Percentiles rank a stretch among this genome's conserved stretches.
phyloP scores from a whole-genome alignment of 2,113 vertebrate genomes.

The Peromyscus leucopus region DNA sequence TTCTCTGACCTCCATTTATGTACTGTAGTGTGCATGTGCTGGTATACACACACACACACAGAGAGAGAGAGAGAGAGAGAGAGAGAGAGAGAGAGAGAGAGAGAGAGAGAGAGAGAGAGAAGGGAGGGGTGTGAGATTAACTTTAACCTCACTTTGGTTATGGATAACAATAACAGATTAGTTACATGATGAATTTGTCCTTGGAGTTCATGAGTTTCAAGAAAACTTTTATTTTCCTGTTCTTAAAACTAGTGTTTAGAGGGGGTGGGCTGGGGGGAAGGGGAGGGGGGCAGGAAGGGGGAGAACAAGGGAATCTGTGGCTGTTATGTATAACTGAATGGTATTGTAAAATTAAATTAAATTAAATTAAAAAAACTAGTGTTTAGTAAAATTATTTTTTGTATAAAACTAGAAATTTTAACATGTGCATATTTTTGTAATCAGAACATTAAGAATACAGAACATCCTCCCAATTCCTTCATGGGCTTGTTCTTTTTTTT shows the following conservation, averaged over 20 bases:
- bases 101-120: no score
- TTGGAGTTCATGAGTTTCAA: not conserved
- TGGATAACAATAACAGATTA: not conserved
- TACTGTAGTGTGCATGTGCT: not conserved
- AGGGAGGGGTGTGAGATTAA: no score
- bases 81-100: no score
- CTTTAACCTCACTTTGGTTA: not conserved
- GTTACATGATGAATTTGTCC: not conserved
- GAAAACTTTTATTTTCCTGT: constrained; percentile 6
- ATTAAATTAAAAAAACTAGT: no score
- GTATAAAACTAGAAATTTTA: constrained; percentile 18
- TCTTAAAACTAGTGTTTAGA: constrained; percentile 12
- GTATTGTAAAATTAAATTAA: no score
- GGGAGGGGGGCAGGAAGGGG: no score
- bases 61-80: no score
- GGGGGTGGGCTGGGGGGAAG: no score
- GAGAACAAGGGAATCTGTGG: no score
- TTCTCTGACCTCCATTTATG: not conserved
- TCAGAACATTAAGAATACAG: not conserved
- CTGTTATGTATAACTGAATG: no score
- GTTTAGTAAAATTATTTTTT: not conserved
- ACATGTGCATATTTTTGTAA: not conserved
- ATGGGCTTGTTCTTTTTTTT: not conserved
- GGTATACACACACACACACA: not conserved
- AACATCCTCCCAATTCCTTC: not conserved